Percentiles rank a stretch among this genome's conserved stretches.
These are phyloP conservation scores for Clarias pachynema DNA, from an alignment of 2,797 vertebrate genomes.

Conservation along the genomic window DNA sequence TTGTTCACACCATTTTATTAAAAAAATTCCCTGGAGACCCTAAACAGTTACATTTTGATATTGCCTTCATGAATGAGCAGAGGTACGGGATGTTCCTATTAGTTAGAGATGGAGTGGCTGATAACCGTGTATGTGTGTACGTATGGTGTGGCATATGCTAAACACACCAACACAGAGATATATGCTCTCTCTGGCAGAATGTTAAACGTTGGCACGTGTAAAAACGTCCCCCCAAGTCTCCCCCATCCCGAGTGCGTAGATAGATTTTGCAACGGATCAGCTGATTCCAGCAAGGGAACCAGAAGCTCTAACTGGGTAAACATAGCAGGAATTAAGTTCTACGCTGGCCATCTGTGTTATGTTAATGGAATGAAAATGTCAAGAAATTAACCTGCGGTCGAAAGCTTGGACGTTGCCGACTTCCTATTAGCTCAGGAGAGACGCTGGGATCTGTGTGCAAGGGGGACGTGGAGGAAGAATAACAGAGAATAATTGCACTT, in stretches of 20 bases:
- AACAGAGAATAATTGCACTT: slow-evolving; percentile 35
- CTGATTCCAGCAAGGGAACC: slow-evolving; percentile 64
- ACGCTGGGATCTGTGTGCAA: slow-evolving; percentile 29
- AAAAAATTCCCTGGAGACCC: background rate
- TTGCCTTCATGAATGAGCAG: no score
- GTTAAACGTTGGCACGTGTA: slow-evolving; percentile 34
- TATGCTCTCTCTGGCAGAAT: slow-evolving; percentile 32
- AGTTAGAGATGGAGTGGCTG: background rate
- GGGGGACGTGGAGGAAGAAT: slow-evolving; percentile 18
- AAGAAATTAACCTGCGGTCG: slow-evolving; percentile 68
- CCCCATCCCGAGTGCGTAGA: slow-evolving; percentile 45
- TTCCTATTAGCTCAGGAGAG: slow-evolving; percentile 32
- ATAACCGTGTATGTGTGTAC: background rate
- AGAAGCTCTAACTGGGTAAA: slow-evolving; percentile 68
- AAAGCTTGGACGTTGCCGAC: slow-evolving; percentile 37
- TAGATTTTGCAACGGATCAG: slow-evolving; percentile 69
- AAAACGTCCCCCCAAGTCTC: background rate
- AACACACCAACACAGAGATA: slow-evolving; percentile 15
- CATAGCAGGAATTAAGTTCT: slow-evolving; percentile 74
- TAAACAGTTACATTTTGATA: no score
- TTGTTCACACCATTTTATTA: background rate
- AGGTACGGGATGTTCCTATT: background rate
- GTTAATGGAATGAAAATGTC: slow-evolving; percentile 62
- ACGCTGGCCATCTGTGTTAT: slow-evolving; percentile 71
- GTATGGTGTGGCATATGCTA: slow-evolving; percentile 18